Base-by-base conservation (phyloP, 2,113 vertebrate species). In the Amphiprion ocellaris region DNA sequence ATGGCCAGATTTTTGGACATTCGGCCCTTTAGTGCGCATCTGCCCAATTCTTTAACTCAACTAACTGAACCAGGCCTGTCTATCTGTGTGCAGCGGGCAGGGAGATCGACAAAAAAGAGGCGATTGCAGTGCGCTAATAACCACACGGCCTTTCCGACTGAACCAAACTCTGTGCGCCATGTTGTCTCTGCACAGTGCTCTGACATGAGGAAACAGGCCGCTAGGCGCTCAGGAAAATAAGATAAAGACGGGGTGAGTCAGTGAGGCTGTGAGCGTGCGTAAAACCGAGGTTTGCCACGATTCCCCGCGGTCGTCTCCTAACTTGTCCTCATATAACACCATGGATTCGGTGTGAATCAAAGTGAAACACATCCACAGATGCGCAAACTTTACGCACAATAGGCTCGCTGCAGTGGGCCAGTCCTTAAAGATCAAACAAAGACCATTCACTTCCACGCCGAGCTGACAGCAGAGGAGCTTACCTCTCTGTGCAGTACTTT, bases 171-270 rank as follows among this genome's bases (percentile, higher is more conserved):
- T 64, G 78, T 75, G 89, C 92, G 92, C 92, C 92, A 93, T 93
- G 67, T 93, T 93, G 92, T 60, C 49, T 67, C 9, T 56, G 30
- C 69, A 12, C 21, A 75, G 37, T 71, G 16, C 39, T 61, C 69
- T 86, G 81, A 78, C 82, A 81, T 70, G 86, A 89, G 90, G 89
- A 88, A 88, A 75, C 59, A 88, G 91, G 90, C 91, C 89, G 83
- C 81, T 16, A 79, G 62, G 84, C 81, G 86, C 83, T 37, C 56
- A 66, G 66, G 69, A 81, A 64, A 86, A 75, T 6, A 4, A 61
- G 19, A 70, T 10, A 47, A 69, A 74, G 11, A 49, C 19, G 52
- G 21, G 41, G 14, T 30, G 62, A 60, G 46, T 53, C 64, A 14
- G 17, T 54, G 60, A 56, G 53, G 50, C 52, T 21, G 0, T 10